Percentiles rank a stretch among this genome's conserved stretches.
phyloP scores from a whole-genome alignment of 2,113 vertebrate species.

The Callochromis pleurospilus region DNA sequence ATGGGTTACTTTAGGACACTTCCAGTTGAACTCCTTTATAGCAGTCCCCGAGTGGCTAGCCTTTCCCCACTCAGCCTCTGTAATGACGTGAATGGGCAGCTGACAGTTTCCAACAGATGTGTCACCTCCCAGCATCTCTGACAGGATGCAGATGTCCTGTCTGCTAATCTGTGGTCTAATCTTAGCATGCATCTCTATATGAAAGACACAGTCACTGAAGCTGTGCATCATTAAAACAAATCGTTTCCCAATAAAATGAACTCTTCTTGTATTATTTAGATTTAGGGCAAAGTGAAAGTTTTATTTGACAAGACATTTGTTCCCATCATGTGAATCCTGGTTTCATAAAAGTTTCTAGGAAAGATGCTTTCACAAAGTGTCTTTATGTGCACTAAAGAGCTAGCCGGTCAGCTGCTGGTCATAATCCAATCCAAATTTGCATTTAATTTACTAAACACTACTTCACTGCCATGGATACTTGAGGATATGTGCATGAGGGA shows the following conservation, averaged over 20 bases:
- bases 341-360: not conserved
- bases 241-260: not conserved
- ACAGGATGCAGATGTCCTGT: conserved; percentile 9
- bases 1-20: not conserved
- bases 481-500: not conserved
- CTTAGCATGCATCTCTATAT: not conserved
- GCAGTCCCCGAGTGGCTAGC: not conserved
- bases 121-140: not conserved
- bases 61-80: not conserved
- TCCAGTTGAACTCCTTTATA: not conserved
- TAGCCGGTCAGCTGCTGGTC: not conserved
- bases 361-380: not conserved
- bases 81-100: not conserved
- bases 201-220: not conserved
- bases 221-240: not conserved
- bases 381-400: not conserved
- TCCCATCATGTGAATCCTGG: not conserved
- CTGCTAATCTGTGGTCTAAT: not conserved
- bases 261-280: not conserved
- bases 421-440: not conserved
- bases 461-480: not conserved
- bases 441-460: not conserved
- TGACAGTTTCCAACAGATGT: conserved; percentile 1
- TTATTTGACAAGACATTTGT: not conserved
- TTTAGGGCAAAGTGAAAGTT: not conserved